phyloP scores from a whole-genome alignment of 2,113 vertebrate species.

The Phaethon lepturus region DNA sequence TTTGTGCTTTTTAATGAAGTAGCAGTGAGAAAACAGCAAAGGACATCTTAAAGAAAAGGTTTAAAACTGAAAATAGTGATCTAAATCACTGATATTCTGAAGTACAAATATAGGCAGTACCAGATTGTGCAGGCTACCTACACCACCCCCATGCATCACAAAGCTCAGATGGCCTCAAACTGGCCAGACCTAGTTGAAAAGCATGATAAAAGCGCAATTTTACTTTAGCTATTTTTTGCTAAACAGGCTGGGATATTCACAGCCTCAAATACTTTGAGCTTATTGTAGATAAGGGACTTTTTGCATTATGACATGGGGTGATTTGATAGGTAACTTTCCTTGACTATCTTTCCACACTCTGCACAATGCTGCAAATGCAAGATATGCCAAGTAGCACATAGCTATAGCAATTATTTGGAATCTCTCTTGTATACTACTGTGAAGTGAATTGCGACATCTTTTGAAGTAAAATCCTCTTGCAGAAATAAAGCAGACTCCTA shows the following conservation, averaged over 20 bases:
- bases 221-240: background rate
- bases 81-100: background rate
- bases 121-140: conserved; percentile 10
- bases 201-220: background rate
- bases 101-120: background rate
- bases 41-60: background rate
- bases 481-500: background rate
- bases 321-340: background rate
- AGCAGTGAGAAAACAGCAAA: background rate
- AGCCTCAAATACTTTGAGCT: background rate
- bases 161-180: conserved; percentile 10
- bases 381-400: background rate
- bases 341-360: background rate
- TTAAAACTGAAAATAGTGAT: background rate
- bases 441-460: background rate
- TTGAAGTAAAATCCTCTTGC: background rate
- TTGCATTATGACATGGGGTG: background rate
- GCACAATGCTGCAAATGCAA: background rate
- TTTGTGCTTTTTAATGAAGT: background rate
- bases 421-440: background rate
- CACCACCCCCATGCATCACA: conserved; percentile 13
- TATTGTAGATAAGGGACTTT: background rate
- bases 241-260: background rate
- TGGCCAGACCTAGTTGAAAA: background rate
- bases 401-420: background rate